phyloP scores from a whole-genome alignment of 2,113 vertebrate genomes.

The Orthonyx spaldingii region DNA sequence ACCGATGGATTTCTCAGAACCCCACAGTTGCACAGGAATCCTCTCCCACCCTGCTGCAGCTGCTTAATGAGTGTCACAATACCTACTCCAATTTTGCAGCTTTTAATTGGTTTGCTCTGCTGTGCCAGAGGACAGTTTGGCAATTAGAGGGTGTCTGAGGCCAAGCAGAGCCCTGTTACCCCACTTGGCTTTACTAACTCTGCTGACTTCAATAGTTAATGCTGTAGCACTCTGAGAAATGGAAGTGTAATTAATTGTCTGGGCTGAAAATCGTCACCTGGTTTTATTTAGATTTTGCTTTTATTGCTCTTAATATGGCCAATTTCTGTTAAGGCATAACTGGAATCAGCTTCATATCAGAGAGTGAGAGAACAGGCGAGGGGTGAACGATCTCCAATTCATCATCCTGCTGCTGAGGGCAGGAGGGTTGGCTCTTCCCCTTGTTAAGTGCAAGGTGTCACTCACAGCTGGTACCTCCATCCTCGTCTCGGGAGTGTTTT shows the following conservation, averaged over 20 bases:
- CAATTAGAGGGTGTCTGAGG: constrained; percentile 15
- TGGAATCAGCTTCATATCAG: not conserved
- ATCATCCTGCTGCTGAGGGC: not conserved
- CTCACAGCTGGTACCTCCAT: constrained; percentile 13
- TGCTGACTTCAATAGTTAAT: not conserved
- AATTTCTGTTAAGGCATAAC: not conserved
- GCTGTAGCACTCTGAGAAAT: not conserved
- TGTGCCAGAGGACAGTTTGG: not conserved
- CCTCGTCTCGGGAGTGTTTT: not conserved
- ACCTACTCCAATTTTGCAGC: not conserved
- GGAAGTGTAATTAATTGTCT: constrained; percentile 27
- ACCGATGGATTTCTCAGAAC: accelerated
- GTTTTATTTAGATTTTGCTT: constrained; percentile 7
- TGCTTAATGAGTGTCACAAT: not conserved
- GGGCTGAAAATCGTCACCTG: not conserved
- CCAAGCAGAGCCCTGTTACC: not conserved
- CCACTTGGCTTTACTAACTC: not conserved
- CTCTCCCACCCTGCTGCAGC: not conserved
- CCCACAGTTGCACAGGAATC: not conserved
- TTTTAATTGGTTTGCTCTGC: constrained; percentile 31
- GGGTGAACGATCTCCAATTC: not conserved
- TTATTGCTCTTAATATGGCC: not conserved
- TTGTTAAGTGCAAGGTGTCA: not conserved
- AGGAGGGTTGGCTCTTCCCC: not conserved
- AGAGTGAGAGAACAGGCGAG: not conserved